A percentile compares a stretch with the other conserved stretches of the same genome.
These are phyloP conservation scores for Typhlomys cinereus DNA, from an alignment of 2,113 vertebrate species.

Conservation along the genomic window DNA sequence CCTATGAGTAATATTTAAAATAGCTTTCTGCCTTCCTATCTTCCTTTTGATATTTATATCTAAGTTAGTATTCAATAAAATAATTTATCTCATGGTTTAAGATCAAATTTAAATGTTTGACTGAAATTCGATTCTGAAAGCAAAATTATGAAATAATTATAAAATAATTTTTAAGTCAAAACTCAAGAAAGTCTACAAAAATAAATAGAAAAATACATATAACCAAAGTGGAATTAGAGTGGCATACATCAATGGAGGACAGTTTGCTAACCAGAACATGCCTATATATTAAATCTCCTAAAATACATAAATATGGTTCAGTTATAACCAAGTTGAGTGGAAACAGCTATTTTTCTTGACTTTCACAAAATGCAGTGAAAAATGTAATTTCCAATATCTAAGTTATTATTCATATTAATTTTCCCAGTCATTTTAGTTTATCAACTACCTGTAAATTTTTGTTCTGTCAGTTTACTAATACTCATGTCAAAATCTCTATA, in stretches of 20 bases:
- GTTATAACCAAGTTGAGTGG: neutral
- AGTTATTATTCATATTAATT: neutral
- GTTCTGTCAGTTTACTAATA: neutral
- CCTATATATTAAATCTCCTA: neutral
- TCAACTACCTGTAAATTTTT: neutral
- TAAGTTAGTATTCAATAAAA: neutral
- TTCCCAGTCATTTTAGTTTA: neutral
- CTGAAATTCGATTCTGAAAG: neutral
- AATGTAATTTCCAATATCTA: neutral
- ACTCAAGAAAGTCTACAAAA: neutral
- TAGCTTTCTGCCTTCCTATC: too few species aligned
- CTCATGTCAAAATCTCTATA: neutral
- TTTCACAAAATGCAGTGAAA: neutral
- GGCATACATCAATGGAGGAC: neutral
- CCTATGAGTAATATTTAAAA: too few species aligned
- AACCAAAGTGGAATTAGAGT: neutral
- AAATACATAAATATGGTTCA: neutral
- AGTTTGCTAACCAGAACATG: neutral
- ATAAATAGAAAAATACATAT: neutral
- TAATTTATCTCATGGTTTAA: neutral
- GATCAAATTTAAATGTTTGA: neutral
- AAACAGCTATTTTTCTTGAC: neutral
- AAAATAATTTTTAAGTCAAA: neutral
- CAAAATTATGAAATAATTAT: neutral
- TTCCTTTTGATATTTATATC: neutral